Percentiles rank a stretch among this genome's conserved stretches.
Conservation (phyloP, 2,888 invertebrate genomes). For the Chalcis sispes region DNA sequence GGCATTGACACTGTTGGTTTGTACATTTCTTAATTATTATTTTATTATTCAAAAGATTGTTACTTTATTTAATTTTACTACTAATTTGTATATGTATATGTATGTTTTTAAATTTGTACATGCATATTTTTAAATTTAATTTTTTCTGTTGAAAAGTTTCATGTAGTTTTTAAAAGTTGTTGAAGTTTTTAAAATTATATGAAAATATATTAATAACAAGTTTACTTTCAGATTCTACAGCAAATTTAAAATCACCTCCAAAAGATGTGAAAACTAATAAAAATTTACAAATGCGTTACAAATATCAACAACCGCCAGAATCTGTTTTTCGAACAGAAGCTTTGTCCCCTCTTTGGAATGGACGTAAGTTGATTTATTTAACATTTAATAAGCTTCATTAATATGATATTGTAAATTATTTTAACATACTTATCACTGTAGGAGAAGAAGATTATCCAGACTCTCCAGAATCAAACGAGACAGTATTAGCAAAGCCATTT, state of each 20-base stretch:
- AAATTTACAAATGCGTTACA: conserved; percentile 71
- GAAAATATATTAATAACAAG: neutral
- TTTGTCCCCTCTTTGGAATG: conserved; percentile 71
- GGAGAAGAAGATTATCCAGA: conserved; percentile 72
- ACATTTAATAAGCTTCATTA: neutral
- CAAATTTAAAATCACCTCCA: conserved; percentile 69
- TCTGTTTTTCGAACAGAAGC: conserved; percentile 69
- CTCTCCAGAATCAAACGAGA: conserved; percentile 74
- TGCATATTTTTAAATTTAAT: no score
- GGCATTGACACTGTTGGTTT: conserved; percentile 73
- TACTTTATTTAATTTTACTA: conserved; percentile 1
- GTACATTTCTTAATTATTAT: conserved; percentile 47
- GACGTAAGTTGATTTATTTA: conserved; percentile 62
- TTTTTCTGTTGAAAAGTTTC: no score
- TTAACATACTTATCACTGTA: conserved; percentile 40
- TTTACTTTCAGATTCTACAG: conserved; percentile 64
- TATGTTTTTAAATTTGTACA: neutral
- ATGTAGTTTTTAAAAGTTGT: no score
- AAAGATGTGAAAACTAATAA: conserved; percentile 73
- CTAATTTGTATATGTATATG: neutral
- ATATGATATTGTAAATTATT: conserved; percentile 5
- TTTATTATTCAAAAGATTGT: neutral
- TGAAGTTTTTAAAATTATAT: neutral
- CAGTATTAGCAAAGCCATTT: conserved; percentile 70
- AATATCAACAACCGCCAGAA: conserved; percentile 69